These are phyloP conservation scores for Carabus problematicus DNA, from an alignment of 2,888 invertebrate species.

Conservation along the genomic window DNA sequence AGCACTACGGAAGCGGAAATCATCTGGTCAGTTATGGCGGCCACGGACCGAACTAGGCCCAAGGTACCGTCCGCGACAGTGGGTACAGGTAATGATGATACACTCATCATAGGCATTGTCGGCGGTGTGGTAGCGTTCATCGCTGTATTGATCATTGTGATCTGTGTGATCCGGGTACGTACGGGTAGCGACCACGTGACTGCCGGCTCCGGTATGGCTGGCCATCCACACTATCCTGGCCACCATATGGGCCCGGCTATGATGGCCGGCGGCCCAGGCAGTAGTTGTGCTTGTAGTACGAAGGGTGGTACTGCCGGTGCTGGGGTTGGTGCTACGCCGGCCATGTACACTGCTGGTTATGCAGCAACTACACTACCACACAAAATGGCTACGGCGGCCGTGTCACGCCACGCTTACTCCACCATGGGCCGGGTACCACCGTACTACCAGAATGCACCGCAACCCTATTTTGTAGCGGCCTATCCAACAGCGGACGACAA, in stretches of 20 bases:
- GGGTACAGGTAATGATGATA: conserved; percentile 82
- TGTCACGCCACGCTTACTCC: conserved; percentile 67
- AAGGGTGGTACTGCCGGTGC: conserved; percentile 61
- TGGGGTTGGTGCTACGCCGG: conserved; percentile 54
- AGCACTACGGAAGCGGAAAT: conserved; percentile 82
- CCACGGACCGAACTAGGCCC: conserved; percentile 66
- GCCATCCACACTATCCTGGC: no score
- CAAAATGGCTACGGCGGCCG: conserved; percentile 66
- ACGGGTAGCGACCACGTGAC: conserved; percentile 61
- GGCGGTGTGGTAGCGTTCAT: conserved; percentile 93
- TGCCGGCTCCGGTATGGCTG: conserved; percentile 49
- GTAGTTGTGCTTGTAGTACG: conserved; percentile 63
- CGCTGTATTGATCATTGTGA: conserved; percentile 85
- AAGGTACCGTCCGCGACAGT: conserved; percentile 64
- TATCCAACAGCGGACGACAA: conserved; percentile 66
- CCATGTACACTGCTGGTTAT: conserved; percentile 60
- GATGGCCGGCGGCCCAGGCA: conserved; percentile 63
- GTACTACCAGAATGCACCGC: conserved; percentile 59
- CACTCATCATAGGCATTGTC: conserved; percentile 93
- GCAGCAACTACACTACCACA: conserved; percentile 69
- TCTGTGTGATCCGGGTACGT: conserved; percentile 83
- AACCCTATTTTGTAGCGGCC: conserved; percentile 70
- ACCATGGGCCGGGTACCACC: conserved; percentile 67
- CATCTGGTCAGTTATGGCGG: conserved; percentile 86
- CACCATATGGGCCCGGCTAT: conserved; percentile 55